Evolutionary conservation across 2,888 invertebrate genomes (phyloP).

Genomic region (Lymantria dispar): DNA sequence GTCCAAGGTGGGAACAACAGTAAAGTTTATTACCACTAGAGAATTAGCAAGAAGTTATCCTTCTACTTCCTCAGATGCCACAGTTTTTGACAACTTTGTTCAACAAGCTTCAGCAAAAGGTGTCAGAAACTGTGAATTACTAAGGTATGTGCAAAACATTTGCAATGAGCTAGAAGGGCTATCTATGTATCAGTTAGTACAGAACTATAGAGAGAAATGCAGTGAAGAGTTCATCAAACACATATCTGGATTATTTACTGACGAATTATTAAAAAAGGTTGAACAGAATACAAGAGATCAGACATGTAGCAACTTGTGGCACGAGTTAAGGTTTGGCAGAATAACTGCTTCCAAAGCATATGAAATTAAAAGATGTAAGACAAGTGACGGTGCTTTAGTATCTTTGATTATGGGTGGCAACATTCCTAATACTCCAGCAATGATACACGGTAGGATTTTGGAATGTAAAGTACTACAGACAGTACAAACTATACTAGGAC

Average conservation of each 20-base stretch:
- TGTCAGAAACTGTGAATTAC: neutral
- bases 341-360: constrained; percentile 8
- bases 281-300: neutral
- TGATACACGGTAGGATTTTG: neutral
- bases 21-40: neutral
- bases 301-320: constrained; percentile 7
- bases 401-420: neutral
- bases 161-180: too few relatives aligned
- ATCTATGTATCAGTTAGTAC: neutral
- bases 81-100: too few relatives aligned
- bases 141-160: neutral
- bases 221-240: neutral
- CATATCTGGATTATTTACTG: neutral
- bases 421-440: neutral
- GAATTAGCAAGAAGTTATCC: too few relatives aligned
- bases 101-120: neutral
- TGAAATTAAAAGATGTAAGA: constrained; percentile 8
- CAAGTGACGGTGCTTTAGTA: constrained; percentile 9
- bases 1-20: neutral
- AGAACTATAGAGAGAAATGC: neutral
- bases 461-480: neutral
- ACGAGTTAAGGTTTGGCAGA: constrained; percentile 9
- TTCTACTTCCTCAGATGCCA: too few relatives aligned
- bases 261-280: neutral
- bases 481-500: neutral